Percentiles rank a stretch among this genome's conserved stretches.
Conservation (phyloP, 2,113 vertebrate species). For the Pteropus alecto region DNA sequence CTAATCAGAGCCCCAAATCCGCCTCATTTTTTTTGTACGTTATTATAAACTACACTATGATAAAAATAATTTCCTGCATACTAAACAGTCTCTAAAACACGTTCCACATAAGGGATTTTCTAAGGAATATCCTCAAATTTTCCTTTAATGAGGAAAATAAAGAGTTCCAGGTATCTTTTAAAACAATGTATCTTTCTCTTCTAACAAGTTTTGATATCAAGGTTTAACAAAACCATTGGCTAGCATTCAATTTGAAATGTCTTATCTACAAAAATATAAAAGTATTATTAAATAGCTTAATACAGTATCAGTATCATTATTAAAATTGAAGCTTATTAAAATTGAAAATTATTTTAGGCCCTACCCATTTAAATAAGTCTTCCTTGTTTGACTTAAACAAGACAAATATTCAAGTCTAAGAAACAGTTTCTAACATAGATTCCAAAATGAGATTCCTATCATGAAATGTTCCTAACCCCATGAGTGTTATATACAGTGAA, state of each 20-base stretch:
- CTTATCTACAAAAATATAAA: neutral
- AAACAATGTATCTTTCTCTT: neutral
- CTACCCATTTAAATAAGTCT: neutral
- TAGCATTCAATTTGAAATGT: neutral
- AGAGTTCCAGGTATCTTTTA: neutral
- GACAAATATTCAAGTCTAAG: neutral
- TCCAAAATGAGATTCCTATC: neutral
- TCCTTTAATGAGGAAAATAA: neutral
- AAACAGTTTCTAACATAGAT: neutral
- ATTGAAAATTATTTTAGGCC: neutral
- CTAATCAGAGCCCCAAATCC: neutral
- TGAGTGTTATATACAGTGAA: neutral
- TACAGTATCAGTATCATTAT: neutral
- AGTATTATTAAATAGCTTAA: neutral
- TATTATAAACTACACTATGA: neutral
- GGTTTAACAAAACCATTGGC: neutral
- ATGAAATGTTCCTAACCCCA: neutral
- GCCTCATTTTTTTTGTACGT: neutral
- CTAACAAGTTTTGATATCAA: neutral
- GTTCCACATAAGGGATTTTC: neutral
- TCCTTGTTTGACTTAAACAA: neutral
- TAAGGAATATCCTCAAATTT: neutral
- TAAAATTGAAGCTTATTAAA: constrained; percentile 31
- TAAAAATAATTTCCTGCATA: constrained; percentile 19
- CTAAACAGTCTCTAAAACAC: neutral